Evolutionary conservation across 2,888 invertebrate species (phyloP).

Genomic region (Neoitamus cyanurus): DNA sequence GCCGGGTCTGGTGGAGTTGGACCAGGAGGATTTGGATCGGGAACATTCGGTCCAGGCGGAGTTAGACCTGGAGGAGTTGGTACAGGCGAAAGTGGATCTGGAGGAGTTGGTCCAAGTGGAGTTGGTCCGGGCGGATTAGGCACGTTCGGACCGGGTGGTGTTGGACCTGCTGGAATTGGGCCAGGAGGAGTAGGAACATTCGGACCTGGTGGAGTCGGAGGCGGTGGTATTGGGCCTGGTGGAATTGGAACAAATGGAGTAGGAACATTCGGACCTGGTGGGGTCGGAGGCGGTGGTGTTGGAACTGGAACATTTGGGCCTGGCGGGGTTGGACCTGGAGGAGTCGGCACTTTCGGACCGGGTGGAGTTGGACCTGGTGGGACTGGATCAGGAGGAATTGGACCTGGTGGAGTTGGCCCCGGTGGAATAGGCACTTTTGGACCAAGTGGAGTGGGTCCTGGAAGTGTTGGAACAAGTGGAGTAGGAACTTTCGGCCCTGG

Average conservation of each 20-base stretch:
- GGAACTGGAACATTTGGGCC: slow-evolving; percentile 40
- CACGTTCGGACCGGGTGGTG: too few species aligned
- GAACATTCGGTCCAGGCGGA: slow-evolving; percentile 15
- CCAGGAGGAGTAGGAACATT: slow-evolving; percentile 17
- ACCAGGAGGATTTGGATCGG: too few species aligned
- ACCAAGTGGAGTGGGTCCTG: slow-evolving; percentile 35
- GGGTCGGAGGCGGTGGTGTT: neutral
- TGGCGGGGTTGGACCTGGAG: neutral
- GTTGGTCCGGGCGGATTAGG: slow-evolving; percentile 51
- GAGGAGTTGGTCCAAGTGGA: slow-evolving; percentile 37
- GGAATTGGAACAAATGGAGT: too few species aligned
- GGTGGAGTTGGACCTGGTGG: slow-evolving; percentile 46
- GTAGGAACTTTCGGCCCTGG: neutral
- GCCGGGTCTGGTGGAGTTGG: neutral
- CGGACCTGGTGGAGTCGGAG: slow-evolving; percentile 9
- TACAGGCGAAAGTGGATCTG: slow-evolving; percentile 21
- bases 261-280: slow-evolving; percentile 31
- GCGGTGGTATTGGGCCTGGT: too few species aligned
- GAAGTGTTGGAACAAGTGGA: slow-evolving; percentile 48
- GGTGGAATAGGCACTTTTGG: neutral
- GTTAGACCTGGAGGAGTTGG: slow-evolving; percentile 42
- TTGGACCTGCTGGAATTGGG: slow-evolving; percentile 20
- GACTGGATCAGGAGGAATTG: neutral
- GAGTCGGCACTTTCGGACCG: neutral
- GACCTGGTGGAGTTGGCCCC: slow-evolving; percentile 33